Percentiles rank a stretch among this genome's conserved stretches.
Evolutionary conservation across 2,797 vertebrate genomes (phyloP).

Genomic region (Muscicapa comitata): DNA sequence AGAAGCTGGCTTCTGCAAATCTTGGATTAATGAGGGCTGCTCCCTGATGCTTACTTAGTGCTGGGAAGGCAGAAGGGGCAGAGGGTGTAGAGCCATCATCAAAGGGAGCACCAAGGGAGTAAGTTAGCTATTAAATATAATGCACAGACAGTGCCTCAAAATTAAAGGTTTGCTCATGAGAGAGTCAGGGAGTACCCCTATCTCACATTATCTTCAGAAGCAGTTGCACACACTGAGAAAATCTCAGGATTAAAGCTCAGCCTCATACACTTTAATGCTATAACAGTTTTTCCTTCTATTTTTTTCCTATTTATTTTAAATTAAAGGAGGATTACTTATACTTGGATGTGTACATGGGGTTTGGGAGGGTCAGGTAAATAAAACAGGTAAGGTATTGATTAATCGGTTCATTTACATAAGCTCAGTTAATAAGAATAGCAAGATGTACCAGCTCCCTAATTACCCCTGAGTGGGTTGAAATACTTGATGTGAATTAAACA

Average conservation of each 20-base stretch:
- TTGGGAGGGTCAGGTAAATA: not conserved
- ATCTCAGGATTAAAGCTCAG: not conserved
- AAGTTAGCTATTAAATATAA: conserved; percentile 44
- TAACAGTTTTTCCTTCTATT: not conserved
- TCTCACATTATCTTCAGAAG: conserved; percentile 8
- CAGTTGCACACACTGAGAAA: not conserved
- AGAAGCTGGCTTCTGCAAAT: conserved; percentile 1
- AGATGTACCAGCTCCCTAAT: not conserved
- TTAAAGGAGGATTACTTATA: not conserved
- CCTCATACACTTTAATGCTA: not conserved
- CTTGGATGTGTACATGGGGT: not conserved
- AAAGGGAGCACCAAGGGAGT: conserved; percentile 31
- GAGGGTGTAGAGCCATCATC: conserved; percentile 7
- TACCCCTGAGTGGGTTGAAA: not conserved
- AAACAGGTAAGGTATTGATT: not conserved
- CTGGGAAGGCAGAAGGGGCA: conserved; percentile 13
- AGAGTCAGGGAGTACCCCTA: not conserved
- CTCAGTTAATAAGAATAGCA: not conserved
- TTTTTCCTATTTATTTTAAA: not conserved
- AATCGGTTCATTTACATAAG: not conserved
- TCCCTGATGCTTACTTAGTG: not conserved
- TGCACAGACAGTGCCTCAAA: not conserved
- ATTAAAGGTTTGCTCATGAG: conserved; percentile 31
- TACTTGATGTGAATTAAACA: not conserved
- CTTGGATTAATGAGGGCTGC: conserved; percentile 29